Conservation (phyloP, 1,140 invertebrate genomes). For the Doryteuthis pealeii region DNA sequence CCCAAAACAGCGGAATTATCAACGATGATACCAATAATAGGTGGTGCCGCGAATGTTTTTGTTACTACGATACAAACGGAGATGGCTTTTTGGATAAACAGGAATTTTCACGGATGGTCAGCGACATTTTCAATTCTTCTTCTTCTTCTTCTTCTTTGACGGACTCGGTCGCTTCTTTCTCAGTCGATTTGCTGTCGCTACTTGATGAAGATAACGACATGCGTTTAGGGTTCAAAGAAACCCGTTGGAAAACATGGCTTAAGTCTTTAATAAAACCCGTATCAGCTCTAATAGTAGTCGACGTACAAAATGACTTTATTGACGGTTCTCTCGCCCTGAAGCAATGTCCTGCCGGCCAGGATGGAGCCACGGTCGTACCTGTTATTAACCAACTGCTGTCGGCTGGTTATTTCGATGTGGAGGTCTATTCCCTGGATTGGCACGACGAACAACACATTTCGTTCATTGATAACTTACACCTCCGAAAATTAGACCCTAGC, state of each 20-base stretch:
- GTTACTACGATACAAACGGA: slow-evolving; percentile 15
- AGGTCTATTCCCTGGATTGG: slow-evolving; percentile 98
- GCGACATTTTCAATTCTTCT: slow-evolving; percentile 25
- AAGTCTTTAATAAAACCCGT: slow-evolving; percentile 80
- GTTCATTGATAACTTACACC: slow-evolving; percentile 81
- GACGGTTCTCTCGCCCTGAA: slow-evolving; percentile 89
- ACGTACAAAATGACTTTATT: slow-evolving; percentile 99
- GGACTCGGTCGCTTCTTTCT: slow-evolving; percentile 4
- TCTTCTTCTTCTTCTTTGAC: slow-evolving; percentile 15
- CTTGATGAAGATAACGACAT: slow-evolving; percentile 34
- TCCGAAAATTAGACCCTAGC: slow-evolving; percentile 31
- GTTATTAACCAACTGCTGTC: slow-evolving; percentile 89
- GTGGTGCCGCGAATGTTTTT: neutral
- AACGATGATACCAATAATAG: too few relatives aligned
- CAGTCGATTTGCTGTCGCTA: slow-evolving; percentile 22
- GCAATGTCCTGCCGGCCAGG: slow-evolving; percentile 88
- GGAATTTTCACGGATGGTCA: slow-evolving; percentile 31
- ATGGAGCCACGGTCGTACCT: slow-evolving; percentile 66
- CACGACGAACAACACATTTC: slow-evolving; percentile 96
- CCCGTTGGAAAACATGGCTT: neutral
- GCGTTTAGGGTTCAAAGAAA: neutral
- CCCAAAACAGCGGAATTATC: too few relatives aligned
- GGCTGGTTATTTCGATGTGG: slow-evolving; percentile 81
- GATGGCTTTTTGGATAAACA: slow-evolving; percentile 31
- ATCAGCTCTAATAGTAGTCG: slow-evolving; percentile 87